These are phyloP conservation scores for Karalla daura DNA, from an alignment of 2,797 vertebrate genomes.

Conservation along the genomic window DNA sequence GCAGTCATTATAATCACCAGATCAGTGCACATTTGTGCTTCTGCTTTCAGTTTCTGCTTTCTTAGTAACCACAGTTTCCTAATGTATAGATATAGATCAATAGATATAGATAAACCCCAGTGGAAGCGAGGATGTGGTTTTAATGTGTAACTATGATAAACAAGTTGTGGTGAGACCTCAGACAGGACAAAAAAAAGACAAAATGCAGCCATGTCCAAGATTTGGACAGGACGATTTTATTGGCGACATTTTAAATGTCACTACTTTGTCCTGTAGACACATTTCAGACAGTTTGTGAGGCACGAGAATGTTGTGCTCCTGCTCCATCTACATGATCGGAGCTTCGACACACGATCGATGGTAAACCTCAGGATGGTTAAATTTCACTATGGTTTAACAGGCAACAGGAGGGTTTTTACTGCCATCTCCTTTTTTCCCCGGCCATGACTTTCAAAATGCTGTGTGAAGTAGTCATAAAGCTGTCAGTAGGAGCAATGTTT, in stretches of 20 bases:
- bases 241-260: conserved; percentile 3
- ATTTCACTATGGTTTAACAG: conserved; percentile 60
- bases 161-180: conserved; percentile 10
- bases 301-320: conserved; percentile 33
- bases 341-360: conserved; percentile 48
- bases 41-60: background rate
- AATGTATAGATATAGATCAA: conserved; percentile 3
- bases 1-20: background rate
- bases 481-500: conserved; percentile 73
- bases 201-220: conserved; percentile 8
- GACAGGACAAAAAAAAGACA: conserved; percentile 21
- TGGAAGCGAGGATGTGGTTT: no score
- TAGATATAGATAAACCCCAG: no score
- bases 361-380: conserved; percentile 64
- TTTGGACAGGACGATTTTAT: no score
- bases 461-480: conserved; percentile 73
- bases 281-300: conserved; percentile 26
- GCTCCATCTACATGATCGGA: conserved; percentile 27
- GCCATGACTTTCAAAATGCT: conserved; percentile 60
- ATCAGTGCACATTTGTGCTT: background rate
- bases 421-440: conserved; percentile 61
- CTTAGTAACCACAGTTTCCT: background rate
- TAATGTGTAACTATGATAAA: no score
- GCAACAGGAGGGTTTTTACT: conserved; percentile 71
- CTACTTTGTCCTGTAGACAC: conserved; percentile 4